phyloP scores from a whole-genome alignment of 2,113 vertebrate species.

The Montifringilla adamsi region DNA sequence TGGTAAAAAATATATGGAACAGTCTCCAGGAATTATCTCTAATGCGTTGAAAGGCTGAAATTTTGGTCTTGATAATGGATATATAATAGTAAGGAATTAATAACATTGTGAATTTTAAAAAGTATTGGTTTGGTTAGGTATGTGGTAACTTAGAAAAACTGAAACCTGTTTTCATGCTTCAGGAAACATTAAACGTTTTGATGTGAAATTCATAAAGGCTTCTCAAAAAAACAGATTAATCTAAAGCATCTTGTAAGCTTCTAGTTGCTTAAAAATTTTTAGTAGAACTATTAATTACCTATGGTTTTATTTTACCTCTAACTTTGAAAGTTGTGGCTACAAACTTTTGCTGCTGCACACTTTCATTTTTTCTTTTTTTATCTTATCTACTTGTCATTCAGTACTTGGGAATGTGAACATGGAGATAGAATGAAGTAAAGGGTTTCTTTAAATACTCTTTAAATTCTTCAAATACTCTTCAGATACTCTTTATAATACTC shows the following conservation, averaged over 20 bases:
- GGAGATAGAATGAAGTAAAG: not conserved
- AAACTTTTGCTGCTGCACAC: not conserved
- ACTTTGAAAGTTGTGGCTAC: not conserved
- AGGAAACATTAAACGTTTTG: not conserved
- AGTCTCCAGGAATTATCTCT: not conserved
- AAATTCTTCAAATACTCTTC: not conserved
- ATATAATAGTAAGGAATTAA: not conserved
- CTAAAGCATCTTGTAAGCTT: not conserved
- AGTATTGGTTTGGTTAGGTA: not conserved
- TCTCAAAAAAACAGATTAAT: not conserved
- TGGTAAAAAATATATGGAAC: not conserved
- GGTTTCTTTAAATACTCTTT: not conserved
- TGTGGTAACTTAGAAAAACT: not conserved
- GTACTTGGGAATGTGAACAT: not conserved
- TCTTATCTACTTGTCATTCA: not conserved
- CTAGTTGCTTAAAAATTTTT: not conserved
- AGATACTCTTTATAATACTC: not conserved
- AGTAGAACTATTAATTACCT: not conserved
- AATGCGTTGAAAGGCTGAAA: not conserved
- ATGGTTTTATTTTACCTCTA: not conserved
- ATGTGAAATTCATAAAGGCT: not conserved
- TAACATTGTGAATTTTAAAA: not conserved
- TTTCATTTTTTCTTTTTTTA: not conserved
- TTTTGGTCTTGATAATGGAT: not conserved
- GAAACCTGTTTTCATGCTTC: not conserved